These are phyloP conservation scores for Drosophila rellima DNA, from an alignment of 2,888 invertebrate species.

Conservation along the genomic window DNA sequence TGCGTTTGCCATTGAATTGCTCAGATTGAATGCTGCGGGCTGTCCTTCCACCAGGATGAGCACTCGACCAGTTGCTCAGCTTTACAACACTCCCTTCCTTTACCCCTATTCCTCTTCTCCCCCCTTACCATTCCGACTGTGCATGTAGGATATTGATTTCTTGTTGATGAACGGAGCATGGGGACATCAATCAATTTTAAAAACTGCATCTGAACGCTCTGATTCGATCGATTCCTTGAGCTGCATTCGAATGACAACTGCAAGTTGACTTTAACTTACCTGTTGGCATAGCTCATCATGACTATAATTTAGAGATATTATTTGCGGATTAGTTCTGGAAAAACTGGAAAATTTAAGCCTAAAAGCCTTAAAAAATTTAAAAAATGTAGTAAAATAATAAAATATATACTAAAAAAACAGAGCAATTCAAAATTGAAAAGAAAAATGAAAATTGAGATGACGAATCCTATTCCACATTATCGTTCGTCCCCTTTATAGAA, in stretches of 20 bases:
- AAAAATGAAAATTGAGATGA: too few species aligned
- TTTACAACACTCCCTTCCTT: background rate
- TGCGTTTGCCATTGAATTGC: conserved; percentile 55
- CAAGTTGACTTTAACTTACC: background rate
- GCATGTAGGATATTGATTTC: conserved; percentile 29
- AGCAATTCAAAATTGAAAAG: too few species aligned
- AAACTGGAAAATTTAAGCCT: too few species aligned
- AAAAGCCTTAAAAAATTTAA: too few species aligned
- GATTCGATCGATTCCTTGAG: conserved; percentile 1
- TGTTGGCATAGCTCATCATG: background rate
- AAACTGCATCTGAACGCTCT: conserved; percentile 14
- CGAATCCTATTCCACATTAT: too few species aligned
- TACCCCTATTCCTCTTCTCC: too few species aligned
- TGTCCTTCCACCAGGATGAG: conserved; percentile 18
- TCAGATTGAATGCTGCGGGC: conserved; percentile 56
- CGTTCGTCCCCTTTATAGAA: too few species aligned
- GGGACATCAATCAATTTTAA: conserved; percentile 29
- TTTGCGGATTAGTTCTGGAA: too few species aligned
- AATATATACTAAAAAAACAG: too few species aligned
- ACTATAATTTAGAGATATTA: background rate
- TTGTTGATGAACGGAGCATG: conserved; percentile 10
- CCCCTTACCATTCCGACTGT: background rate
- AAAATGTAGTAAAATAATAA: too few species aligned
- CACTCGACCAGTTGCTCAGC: conserved; percentile 30
- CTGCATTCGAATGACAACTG: background rate